Evolutionary conservation across 2,888 invertebrate genomes (phyloP).

Genomic region (Drosophila paranaensis): DNA sequence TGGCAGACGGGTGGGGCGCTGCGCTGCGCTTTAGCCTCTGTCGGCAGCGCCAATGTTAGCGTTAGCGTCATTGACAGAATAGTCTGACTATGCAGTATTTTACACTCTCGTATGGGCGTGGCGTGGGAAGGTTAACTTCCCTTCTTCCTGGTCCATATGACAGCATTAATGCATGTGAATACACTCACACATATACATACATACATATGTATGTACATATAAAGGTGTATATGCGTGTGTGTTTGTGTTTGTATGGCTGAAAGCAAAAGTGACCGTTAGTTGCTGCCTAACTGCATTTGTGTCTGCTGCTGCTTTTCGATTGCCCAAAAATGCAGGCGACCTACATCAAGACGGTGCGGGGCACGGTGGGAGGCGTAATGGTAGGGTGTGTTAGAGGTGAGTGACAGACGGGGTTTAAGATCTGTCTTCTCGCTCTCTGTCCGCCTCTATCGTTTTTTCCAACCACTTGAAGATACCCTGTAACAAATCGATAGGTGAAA

Average conservation of each 20-base stretch:
- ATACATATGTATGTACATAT: background rate
- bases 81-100: slow-evolving; percentile 31
- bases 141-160: slow-evolving; percentile 17
- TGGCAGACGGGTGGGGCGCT: slow-evolving; percentile 33
- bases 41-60: slow-evolving; percentile 4
- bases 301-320: slow-evolving; percentile 13
- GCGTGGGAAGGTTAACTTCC: slow-evolving; percentile 23
- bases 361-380: background rate
- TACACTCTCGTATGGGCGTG: slow-evolving; percentile 10
- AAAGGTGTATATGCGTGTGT: background rate
- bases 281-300: slow-evolving; percentile 2
- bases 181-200: background rate
- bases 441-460: background rate
- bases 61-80: slow-evolving; percentile 28
- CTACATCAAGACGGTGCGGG: slow-evolving; percentile 47
- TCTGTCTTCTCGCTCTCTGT: background rate
- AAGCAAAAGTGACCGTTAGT: slow-evolving; percentile 23
- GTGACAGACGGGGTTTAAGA: background rate
- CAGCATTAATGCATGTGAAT: slow-evolving; percentile 8
- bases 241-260: slow-evolving; percentile 2
- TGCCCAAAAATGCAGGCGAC: slow-evolving; percentile 62
- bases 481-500: background rate
- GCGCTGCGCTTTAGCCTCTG: background rate
- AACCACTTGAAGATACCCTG: background rate
- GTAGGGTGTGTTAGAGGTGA: background rate